Evolutionary conservation across 2,113 vertebrate genomes (phyloP).

Genomic region (Chrysochloris asiatica): DNA sequence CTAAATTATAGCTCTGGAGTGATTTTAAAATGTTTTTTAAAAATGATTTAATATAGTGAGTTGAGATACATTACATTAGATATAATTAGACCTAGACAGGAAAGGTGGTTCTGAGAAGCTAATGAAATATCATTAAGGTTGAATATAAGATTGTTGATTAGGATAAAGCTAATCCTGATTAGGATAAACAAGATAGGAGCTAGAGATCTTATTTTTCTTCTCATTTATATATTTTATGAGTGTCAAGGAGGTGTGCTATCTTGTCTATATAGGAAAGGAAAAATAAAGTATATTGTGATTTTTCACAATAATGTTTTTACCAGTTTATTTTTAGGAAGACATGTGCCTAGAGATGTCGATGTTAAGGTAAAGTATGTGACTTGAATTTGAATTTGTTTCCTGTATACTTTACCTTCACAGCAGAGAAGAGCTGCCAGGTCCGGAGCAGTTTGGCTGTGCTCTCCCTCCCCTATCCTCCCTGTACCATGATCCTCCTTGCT

Average conservation of each 20-base stretch:
- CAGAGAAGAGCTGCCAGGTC: background rate
- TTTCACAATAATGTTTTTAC: slow-evolving; percentile 39
- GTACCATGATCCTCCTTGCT: background rate
- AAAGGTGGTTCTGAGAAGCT: slow-evolving; percentile 90
- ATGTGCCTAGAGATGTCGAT: slow-evolving; percentile 59
- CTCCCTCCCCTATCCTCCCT: no score
- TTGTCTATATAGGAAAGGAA: slow-evolving; percentile 69
- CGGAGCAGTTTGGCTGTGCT: background rate
- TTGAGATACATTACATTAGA: slow-evolving; percentile 92
- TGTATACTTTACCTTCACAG: slow-evolving; percentile 17
- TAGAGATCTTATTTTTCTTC: slow-evolving; percentile 83
- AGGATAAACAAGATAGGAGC: slow-evolving; percentile 88
- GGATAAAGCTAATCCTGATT: slow-evolving; percentile 90
- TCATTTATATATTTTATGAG: slow-evolving; percentile 82
- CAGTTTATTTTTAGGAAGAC: slow-evolving; percentile 38
- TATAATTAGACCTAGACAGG: slow-evolving; percentile 91
- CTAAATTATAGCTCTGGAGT: slow-evolving; percentile 78
- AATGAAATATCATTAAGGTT: slow-evolving; percentile 92
- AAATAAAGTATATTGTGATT: slow-evolving; percentile 63
- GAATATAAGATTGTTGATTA: slow-evolving; percentile 90
- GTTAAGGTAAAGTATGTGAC: slow-evolving; percentile 56
- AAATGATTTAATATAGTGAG: slow-evolving; percentile 90
- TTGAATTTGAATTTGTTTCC: slow-evolving; percentile 46
- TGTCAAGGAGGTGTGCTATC: slow-evolving; percentile 70
- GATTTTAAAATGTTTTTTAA: slow-evolving; percentile 82